phyloP scores from a whole-genome alignment of 2,113 vertebrate genomes.

The Suricata suricatta region DNA sequence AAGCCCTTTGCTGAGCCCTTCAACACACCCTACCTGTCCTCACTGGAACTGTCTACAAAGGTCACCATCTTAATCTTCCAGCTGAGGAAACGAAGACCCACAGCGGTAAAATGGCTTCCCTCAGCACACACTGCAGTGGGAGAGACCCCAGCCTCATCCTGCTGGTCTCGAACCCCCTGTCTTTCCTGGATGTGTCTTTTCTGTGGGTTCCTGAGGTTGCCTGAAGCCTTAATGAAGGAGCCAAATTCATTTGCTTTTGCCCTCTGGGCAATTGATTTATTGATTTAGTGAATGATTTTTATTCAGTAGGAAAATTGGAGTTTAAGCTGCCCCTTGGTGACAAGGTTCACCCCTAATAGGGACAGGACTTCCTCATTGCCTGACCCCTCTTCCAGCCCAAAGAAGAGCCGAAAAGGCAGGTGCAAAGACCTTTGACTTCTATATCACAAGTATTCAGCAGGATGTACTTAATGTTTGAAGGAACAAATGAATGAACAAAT shows the following conservation, averaged over 20 bases:
- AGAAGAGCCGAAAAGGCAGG: not conserved
- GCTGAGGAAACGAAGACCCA: not conserved
- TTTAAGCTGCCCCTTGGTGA: not conserved
- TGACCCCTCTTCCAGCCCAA: not conserved
- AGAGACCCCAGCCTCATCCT: not conserved
- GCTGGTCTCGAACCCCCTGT: not conserved
- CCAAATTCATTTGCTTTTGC: not conserved
- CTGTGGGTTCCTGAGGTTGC: conserved; percentile 13
- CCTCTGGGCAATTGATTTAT: not conserved
- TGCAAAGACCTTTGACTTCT: not conserved
- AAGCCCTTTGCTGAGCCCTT: not conserved
- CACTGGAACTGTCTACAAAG: not conserved
- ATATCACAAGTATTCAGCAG: not conserved
- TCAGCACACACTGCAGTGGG: not conserved
- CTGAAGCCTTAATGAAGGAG: not conserved
- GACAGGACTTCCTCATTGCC: not conserved
- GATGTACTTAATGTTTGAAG: not conserved
- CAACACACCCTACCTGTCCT: not conserved
- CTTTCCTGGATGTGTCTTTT: not conserved
- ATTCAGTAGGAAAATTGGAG: not conserved
- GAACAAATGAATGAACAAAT: not conserved
- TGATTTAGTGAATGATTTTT: not conserved
- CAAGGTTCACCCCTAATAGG: not conserved
- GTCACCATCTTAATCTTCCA: not conserved
- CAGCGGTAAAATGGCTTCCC: not conserved